Conservation (phyloP, 2,797 vertebrate genomes). For the Gymnoscopelus microlampas region DNA sequence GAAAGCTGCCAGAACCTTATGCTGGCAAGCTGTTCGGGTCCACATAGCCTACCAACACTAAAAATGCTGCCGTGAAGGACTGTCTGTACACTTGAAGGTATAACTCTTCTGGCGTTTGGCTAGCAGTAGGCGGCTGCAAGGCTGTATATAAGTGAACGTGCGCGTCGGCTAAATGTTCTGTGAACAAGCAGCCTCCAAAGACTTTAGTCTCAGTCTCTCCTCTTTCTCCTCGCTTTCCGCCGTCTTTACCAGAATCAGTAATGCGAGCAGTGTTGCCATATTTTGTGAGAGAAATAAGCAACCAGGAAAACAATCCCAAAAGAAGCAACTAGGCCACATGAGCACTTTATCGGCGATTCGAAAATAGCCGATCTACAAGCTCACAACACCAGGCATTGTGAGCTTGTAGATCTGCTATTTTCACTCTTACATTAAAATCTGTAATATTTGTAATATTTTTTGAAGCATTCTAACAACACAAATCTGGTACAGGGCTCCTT, state of each 20-base stretch:
- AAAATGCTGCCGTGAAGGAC: slow-evolving; percentile 29
- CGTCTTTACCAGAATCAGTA: slow-evolving; percentile 65
- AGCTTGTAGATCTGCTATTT: too few species aligned
- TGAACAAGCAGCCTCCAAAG: slow-evolving; percentile 40
- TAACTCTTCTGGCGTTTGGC: neutral
- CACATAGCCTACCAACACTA: slow-evolving; percentile 11
- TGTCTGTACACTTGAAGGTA: slow-evolving; percentile 17
- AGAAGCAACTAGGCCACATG: too few species aligned
- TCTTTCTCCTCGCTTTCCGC: slow-evolving; percentile 28
- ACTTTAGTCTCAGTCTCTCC: neutral
- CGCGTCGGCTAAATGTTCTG: neutral
- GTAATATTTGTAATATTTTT: too few species aligned
- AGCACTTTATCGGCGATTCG: too few species aligned
- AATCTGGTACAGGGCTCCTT: too few species aligned
- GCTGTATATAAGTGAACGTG: neutral
- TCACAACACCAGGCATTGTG: too few species aligned
- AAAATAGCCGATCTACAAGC: too few species aligned
- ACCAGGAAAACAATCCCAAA: too few species aligned
- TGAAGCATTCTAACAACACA: too few species aligned
- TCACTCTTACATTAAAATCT: too few species aligned
- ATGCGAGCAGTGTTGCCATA: slow-evolving; percentile 69
- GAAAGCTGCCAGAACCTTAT: slow-evolving; percentile 89
- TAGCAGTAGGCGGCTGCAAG: neutral
- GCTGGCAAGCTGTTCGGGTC: slow-evolving; percentile 85
- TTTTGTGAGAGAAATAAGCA: too few species aligned